Conservation (phyloP, 2,113 vertebrate species). For the human (Homo sapiens) region DNA sequence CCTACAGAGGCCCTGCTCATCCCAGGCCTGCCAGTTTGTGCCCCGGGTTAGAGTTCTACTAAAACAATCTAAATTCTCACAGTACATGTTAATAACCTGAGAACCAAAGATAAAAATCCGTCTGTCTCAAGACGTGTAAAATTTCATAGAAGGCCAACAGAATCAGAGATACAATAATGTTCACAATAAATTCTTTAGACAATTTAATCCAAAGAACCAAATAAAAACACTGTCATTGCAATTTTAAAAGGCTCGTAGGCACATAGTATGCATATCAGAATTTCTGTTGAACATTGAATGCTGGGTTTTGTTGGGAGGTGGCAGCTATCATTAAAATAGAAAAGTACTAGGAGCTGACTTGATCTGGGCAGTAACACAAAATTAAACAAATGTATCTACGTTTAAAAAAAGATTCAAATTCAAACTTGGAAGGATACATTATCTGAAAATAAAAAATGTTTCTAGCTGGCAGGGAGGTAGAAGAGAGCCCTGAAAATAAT, state of each 20-base stretch:
- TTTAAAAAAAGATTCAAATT: background rate
- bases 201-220: background rate
- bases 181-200: background rate
- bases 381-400: background rate
- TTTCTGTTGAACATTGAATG: background rate
- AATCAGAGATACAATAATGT: background rate
- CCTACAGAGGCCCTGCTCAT: fast-evolving
- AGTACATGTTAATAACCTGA: background rate
- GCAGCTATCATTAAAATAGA: background rate
- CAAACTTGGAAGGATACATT: background rate
- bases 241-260: background rate
- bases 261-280: background rate
- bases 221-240: background rate
- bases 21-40: background rate
- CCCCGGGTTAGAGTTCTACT: background rate
- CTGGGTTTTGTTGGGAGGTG: background rate
- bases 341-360: background rate
- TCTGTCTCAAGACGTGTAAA: background rate
- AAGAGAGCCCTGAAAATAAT: background rate
- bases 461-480: background rate
- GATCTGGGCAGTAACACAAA: background rate
- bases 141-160: background rate
- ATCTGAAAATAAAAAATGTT: background rate
- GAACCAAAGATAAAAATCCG: background rate
- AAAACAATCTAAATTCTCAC: background rate